Evolutionary conservation across 2,113 vertebrate genomes (phyloP), one percentile per base, ranked within the genome.

Genomic region (Daubentonia madagascariensis): DNA sequence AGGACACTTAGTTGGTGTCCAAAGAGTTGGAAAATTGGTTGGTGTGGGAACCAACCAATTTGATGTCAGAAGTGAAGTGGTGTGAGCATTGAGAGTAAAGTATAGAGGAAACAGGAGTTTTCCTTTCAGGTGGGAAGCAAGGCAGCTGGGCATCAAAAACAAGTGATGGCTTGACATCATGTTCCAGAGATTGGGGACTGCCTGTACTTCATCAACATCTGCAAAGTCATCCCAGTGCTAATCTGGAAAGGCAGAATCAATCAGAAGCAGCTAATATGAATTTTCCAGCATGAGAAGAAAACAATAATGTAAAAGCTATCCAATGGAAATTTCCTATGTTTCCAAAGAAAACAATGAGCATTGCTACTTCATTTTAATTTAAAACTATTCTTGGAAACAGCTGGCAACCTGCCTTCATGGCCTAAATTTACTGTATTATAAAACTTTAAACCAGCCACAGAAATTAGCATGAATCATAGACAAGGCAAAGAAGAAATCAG

Each of bases 401-500:
- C 43, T 92, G 30, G 14, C 65, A 67, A 90, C 30, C 48, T 79
- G 52, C 40, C 67, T 86, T 65, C 2, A 7, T 83, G 35, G 87
- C 12, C 76, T 80, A 86, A 72, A 75, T 80, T 68, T 93, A 28
- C 40, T 80, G 28, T 65, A 52, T 79, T 80, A 61, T 59, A 83
- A 67, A 89, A 97, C 72, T 86, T 89, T 72, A 61, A 68, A 79
- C 70, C 30, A 89, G 52, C 37, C 93, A 70, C 63, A 65, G 54
- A 90, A 94, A 73, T 78, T 52, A 92, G 32, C 43, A 61, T 68
- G 61, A 95, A 59, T 97, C 78, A 87, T 79, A 89, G 89, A 73
- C 67, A 86, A 89, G 61, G 10, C 52, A 92, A 94, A 70, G 37
- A 80, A 89, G 48, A 30, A 89, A 65, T 48, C 65, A 45, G 32